Conservation (phyloP, 2,797 vertebrate genomes). For the Sitta carolinensis region DNA sequence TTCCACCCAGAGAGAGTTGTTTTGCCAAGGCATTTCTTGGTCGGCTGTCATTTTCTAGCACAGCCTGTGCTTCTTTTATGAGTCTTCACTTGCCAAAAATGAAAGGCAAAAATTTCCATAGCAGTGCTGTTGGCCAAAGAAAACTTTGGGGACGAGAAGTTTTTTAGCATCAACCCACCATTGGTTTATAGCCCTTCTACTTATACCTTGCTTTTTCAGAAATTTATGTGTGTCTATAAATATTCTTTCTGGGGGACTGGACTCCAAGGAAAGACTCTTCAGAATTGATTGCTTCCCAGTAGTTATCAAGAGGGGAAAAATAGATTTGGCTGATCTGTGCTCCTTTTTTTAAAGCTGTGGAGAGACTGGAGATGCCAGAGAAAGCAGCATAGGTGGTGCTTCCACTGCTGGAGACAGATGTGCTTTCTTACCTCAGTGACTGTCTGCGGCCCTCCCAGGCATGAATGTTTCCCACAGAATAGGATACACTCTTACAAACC, state of each 20-base stretch:
- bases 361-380: neutral
- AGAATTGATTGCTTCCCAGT: neutral
- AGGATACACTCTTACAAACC: neutral
- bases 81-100: neutral
- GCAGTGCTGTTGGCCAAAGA: neutral
- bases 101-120: neutral
- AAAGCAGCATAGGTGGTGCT: neutral
- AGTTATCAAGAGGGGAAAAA: neutral
- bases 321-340: neutral
- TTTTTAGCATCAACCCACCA: neutral
- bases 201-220: neutral
- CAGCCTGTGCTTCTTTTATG: conserved; percentile 15
- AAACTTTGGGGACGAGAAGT: neutral
- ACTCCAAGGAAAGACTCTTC: neutral
- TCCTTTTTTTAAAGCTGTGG: neutral
- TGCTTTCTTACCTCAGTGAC: neutral
- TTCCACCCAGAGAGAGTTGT: conserved; percentile 1
- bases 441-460: neutral
- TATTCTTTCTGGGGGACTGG: neutral
- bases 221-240: neutral
- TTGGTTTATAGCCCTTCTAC: neutral
- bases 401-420: neutral
- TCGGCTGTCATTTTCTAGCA: conserved; percentile 26
- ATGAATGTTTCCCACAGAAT: neutral
- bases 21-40: neutral